Conservation (phyloP, 2,113 vertebrate genomes). For the Anguilla japonica region DNA sequence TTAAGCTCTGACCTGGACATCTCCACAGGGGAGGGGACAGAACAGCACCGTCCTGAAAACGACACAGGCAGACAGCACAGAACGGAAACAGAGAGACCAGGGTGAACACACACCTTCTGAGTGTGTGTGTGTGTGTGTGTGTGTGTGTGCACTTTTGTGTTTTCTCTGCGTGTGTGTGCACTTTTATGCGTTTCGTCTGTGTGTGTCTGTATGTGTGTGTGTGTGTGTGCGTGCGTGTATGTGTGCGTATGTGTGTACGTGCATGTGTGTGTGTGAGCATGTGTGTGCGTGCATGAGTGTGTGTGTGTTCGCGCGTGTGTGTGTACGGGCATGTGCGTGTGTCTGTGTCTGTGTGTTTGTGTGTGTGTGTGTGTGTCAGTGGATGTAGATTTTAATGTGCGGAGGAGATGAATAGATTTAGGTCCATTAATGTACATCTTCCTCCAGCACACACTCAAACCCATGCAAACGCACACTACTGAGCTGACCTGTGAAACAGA, state of each 20-base stretch:
- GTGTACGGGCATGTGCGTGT: not conserved
- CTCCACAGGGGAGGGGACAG: too few species aligned
- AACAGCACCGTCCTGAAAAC: too few species aligned
- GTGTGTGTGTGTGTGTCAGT: not conserved
- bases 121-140: not conserved
- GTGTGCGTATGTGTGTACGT: too few species aligned
- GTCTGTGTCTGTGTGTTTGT: not conserved
- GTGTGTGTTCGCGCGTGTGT: not conserved
- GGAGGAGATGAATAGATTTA: too few species aligned
- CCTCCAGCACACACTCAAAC: not conserved
- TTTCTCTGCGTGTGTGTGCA: not conserved
- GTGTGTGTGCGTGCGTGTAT: too few species aligned
- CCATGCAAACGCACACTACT: not conserved
- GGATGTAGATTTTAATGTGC: not conserved
- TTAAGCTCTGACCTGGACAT: too few species aligned
- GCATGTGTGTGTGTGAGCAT: not conserved
- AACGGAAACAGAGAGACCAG: too few species aligned
- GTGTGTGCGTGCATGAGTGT: not conserved
- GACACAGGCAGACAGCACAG: too few species aligned
- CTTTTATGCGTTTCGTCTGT: not conserved
- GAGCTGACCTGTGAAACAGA: constrained; percentile 7
- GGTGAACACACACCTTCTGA: too few species aligned
- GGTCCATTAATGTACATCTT: too few species aligned
- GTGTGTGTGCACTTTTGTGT: not conserved
- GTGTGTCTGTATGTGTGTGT: too few species aligned